These are phyloP conservation scores for Stenichneumon culpator DNA, from an alignment of 2,888 invertebrate genomes.

Conservation along the genomic window DNA sequence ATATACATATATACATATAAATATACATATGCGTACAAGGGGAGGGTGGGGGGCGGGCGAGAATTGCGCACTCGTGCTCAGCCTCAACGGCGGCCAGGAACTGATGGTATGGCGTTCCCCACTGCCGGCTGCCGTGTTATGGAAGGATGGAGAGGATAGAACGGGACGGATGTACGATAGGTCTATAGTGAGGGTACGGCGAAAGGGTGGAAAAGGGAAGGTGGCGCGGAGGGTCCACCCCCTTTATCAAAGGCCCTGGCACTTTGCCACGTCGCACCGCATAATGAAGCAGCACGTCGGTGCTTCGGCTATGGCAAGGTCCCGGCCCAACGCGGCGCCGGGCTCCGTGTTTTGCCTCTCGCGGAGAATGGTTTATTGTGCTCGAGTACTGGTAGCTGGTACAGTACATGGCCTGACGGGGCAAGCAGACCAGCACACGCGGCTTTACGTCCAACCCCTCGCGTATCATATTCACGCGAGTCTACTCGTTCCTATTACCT, in stretches of 20 bases:
- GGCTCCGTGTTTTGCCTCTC: conserved; percentile 79
- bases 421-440: conserved; percentile 18
- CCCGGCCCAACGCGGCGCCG: conserved; percentile 62
- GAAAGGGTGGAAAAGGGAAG: conserved; percentile 58
- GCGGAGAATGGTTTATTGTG: conserved; percentile 77
- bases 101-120: conserved; percentile 7
- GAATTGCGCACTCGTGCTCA: conserved; percentile 30
- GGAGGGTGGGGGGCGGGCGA: not conserved
- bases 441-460: conserved; percentile 17
- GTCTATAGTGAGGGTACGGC: conserved; percentile 26
- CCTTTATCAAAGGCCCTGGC: conserved; percentile 82
- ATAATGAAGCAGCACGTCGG: conserved; percentile 83
- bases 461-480: conserved; percentile 47
- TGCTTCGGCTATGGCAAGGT: conserved; percentile 77
- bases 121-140: conserved; percentile 28
- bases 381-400: conserved; percentile 58
- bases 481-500: conserved; percentile 36
- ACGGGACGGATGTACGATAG: conserved; percentile 23
- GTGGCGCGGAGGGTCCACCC: conserved; percentile 62
- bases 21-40: not conserved
- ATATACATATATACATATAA: not conserved
- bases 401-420: conserved; percentile 17
- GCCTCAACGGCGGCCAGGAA: conserved; percentile 11
- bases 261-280: conserved; percentile 82
- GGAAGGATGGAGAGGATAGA: conserved; percentile 41